Evolutionary conservation across 2,888 invertebrate genomes (phyloP), one percentile per base, ranked within the genome.

Genomic region (Lagria hirta): DNA sequence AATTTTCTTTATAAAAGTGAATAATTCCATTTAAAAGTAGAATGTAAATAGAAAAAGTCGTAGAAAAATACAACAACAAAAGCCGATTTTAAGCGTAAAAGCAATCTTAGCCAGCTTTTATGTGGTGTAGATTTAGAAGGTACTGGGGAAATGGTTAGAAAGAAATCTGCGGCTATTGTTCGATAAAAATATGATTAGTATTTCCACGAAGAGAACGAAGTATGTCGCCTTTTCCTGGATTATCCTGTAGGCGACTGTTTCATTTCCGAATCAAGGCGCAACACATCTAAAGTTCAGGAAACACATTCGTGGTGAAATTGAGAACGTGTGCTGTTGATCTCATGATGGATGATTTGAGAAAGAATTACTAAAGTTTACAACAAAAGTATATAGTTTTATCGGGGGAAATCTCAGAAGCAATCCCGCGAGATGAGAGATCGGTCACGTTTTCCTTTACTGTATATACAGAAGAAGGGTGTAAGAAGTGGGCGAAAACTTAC

Each of bases 351-450:
- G 70, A 69, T 69, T 69, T 68, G 64, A 65, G 68, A 66, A 69
- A 67, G 69, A 70, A 71, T 70, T 71, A 71, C 70, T 58, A 66
- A 71, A 69, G 67, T 71, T 71, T 70, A 69, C 69, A 69, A 70
- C 70, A 71, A 72, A 73, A 73, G 73, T 73, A 73, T 74, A 74
- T 75, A 75, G 75, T 75, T 75, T 75, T 75, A 74, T 73, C 75
- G 74, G 70, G 76, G 76, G 76, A 76, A 76, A 76, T 76, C 75
- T 75, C 71, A 58, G 67, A 61, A 62, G 66, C 68, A 64, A 68
- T 73, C 76, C 75, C 74, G 54, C 55, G 75, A 73, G 75, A 75
- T 72, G 63, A 62, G 62, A 71, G 75, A 75, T 76, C 76, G 76
- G 76, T 76, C 76, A 77, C 76, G 76, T 76, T 71, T 63, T 58